Evolutionary conservation across 2,113 vertebrate genomes (phyloP).

Genomic region (Notarius lentiginosus): DNA sequence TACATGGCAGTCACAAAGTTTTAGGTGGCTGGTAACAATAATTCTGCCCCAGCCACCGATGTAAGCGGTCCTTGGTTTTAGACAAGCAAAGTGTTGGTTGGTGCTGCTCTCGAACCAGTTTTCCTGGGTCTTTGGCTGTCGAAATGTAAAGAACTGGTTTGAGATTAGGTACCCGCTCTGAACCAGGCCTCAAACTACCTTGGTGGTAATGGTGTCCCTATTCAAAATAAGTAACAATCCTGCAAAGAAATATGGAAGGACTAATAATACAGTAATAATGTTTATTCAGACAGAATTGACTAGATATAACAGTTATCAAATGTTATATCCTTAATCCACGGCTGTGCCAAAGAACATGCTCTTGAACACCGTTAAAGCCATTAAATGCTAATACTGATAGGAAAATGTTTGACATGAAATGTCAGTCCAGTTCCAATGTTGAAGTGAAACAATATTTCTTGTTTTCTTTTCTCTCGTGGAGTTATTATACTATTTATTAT

Average conservation of each 20-base stretch:
- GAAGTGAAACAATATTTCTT: not conserved
- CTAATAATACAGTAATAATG: not conserved
- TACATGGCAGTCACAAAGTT: too few relatives aligned
- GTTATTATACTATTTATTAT: not conserved
- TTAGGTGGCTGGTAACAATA: too few relatives aligned
- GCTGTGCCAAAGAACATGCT: not conserved
- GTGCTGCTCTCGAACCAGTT: too few relatives aligned
- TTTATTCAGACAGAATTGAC: not conserved
- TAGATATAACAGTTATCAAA: not conserved
- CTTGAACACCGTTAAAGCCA: not conserved
- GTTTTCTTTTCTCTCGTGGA: not conserved
- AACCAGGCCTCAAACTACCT: too few relatives aligned
- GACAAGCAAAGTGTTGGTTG: too few relatives aligned
- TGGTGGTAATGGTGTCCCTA: too few relatives aligned
- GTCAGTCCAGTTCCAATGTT: not conserved
- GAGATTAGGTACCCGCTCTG: too few relatives aligned
- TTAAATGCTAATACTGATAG: not conserved
- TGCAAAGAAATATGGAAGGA: not conserved
- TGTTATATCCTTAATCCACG: not conserved
- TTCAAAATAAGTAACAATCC: not conserved
- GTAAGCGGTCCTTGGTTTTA: too few relatives aligned
- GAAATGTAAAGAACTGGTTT: too few relatives aligned
- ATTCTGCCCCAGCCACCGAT: too few relatives aligned
- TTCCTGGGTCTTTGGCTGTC: too few relatives aligned
- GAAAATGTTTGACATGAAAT: not conserved